Evolutionary conservation across 2,113 vertebrate species (phyloP), one percentile per base, ranked within the genome.

Genomic region (Takifugu bimaculatus): DNA sequence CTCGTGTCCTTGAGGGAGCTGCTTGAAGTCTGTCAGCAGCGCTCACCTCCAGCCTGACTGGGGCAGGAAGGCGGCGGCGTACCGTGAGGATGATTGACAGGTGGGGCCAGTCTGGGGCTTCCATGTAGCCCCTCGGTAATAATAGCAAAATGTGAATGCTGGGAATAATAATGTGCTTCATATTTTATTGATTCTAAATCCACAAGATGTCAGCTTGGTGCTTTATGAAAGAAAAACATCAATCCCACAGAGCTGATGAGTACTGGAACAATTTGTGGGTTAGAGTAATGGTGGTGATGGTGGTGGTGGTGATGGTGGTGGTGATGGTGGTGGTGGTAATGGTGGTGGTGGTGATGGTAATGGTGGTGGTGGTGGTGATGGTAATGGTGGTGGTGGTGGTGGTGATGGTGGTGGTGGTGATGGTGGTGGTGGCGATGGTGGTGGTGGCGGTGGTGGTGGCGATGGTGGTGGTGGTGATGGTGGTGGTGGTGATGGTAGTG

Each of bases 171-270:
- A 91, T 83, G 81, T 64, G 62, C 78, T 77, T 90, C 86, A 90
- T 91, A 84, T 89, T 91, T 91, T 89, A 92, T 91, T 90, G 84
- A 90, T 89, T 77, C 74, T 42, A 63, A 84, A 86, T 87, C 83
- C 54, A 61, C 63, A 69, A 73, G 70, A 74, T 81, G 81, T 79
- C 77, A 71, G 71, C 74, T 57, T 65, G 69, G 79, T 60, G 72
- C 72, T 75, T 83, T 85, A 79, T 84, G 76, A 88, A 90, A 88
- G 89, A 78, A 87, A 87, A 90, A 86, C 81, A 89, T 88, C 78
- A 87, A 82, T 88, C 72, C 75, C 59, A 60, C 65, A 54, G 79
- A 67, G 71, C 79, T 87, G 88, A 88, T 87, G 85, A 85, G 81
- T 15, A 55, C 35, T 15, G 71, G 65, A 75, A 68, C 70, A 74